Conservation (phyloP, 2,113 vertebrate genomes). For the Tachysurus fulvidraco region DNA sequence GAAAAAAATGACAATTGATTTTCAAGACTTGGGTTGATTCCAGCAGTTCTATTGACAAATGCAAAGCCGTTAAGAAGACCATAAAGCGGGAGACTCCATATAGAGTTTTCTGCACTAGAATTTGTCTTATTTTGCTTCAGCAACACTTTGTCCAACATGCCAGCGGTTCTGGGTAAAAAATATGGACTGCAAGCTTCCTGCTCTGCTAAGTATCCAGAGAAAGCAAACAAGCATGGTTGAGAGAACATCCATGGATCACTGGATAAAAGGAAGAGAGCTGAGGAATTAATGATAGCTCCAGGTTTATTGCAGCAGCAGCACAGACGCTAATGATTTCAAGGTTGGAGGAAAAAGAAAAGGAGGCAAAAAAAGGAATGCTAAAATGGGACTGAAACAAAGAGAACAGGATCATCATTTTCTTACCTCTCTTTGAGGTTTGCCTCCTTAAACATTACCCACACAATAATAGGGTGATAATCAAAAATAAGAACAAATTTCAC, state of each 20-base stretch:
- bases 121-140: not conserved
- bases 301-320: constrained; percentile 17
- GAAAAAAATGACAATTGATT: not conserved
- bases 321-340: not conserved
- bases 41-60: not conserved
- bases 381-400: not conserved
- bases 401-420: not conserved
- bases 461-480: not conserved
- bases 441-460: not conserved
- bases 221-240: not conserved
- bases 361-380: not conserved
- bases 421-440: not conserved
- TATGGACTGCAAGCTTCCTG: constrained; percentile 10
- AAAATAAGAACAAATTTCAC: not conserved
- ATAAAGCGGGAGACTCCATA: not conserved
- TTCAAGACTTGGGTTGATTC: not conserved
- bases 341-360: not conserved
- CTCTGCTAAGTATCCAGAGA: constrained; percentile 10
- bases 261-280: not conserved
- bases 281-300: not conserved
- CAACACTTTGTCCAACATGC: constrained; percentile 23
- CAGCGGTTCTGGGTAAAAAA: not conserved
- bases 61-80: constrained; percentile 4
- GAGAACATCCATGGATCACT: not conserved
- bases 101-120: not conserved